Conservation (phyloP, 2,888 invertebrate species). For the Dryomyza anilis region DNA sequence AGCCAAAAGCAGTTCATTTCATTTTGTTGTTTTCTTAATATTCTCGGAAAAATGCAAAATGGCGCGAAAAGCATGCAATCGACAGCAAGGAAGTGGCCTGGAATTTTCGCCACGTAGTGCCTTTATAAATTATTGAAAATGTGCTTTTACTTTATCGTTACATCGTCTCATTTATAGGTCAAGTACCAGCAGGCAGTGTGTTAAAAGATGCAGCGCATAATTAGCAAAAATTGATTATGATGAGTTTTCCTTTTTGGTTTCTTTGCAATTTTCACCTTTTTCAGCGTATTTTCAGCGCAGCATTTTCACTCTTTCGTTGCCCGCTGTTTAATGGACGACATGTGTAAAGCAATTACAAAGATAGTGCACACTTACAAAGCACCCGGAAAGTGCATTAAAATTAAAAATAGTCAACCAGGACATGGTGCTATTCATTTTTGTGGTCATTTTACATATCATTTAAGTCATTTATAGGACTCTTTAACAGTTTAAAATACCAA, state of each 20-base stretch:
- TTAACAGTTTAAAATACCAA: too few species aligned
- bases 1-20: neutral
- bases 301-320: neutral
- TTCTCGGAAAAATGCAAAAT: neutral
- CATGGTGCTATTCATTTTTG: neutral
- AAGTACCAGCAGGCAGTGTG: too few species aligned
- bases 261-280: neutral
- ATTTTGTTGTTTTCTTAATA: slow-evolving; percentile 2
- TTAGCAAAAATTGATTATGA: slow-evolving; percentile 19
- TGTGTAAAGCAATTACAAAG: slow-evolving; percentile 6
- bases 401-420: neutral
- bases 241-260: neutral
- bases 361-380: neutral
- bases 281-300: too few species aligned
- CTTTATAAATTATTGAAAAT: too few species aligned
- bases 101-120: too few species aligned
- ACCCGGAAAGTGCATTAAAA: neutral
- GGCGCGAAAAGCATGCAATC: neutral
- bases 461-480: too few species aligned
- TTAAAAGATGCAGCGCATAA: too few species aligned
- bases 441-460: too few species aligned
- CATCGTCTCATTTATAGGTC: too few species aligned
- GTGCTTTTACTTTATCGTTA: too few species aligned
- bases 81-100: neutral
- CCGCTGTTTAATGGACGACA: slow-evolving; percentile 7